Evolutionary conservation across 2,888 invertebrate species (phyloP).

Genomic region (Schizaphis graminum): DNA sequence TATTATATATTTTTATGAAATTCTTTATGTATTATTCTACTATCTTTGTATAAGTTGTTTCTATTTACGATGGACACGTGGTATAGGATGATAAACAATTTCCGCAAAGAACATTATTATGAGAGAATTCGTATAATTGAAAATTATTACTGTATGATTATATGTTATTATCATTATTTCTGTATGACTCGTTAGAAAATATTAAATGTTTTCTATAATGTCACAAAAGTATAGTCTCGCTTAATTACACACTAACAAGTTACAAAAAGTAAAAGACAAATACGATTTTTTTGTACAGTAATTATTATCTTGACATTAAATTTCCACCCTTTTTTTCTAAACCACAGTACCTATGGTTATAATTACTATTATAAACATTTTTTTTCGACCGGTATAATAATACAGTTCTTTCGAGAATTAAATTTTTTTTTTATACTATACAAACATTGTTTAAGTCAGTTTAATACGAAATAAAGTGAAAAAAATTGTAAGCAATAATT

Average conservation of each 20-base stretch:
- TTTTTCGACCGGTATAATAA: background rate
- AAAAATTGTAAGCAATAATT: background rate
- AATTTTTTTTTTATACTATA: background rate
- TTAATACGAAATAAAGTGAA: conserved; percentile 17
- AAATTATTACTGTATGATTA: conserved; percentile 17
- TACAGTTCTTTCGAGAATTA: background rate
- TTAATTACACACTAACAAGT: background rate
- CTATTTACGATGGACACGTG: background rate
- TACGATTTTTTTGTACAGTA: conserved; percentile 30
- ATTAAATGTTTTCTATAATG: conserved; percentile 26
- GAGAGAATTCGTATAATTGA: conserved; percentile 20
- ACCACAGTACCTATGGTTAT: background rate
- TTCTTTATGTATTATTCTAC: background rate
- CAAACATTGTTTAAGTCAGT: background rate
- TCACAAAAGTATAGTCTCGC: conserved; percentile 13
- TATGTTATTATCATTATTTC: conserved; percentile 49
- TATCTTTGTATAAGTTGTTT: background rate
- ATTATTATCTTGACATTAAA: conserved; percentile 23
- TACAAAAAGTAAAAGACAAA: background rate
- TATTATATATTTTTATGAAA: background rate
- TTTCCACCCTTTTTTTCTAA: background rate
- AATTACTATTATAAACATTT: background rate
- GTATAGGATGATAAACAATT: background rate
- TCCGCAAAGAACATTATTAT: background rate
- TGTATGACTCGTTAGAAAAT: conserved; percentile 37